Evolutionary conservation across 1,140 invertebrate species (phyloP), one percentile per base, ranked within the genome.

Genomic region (Tetragnatha versicolor): DNA sequence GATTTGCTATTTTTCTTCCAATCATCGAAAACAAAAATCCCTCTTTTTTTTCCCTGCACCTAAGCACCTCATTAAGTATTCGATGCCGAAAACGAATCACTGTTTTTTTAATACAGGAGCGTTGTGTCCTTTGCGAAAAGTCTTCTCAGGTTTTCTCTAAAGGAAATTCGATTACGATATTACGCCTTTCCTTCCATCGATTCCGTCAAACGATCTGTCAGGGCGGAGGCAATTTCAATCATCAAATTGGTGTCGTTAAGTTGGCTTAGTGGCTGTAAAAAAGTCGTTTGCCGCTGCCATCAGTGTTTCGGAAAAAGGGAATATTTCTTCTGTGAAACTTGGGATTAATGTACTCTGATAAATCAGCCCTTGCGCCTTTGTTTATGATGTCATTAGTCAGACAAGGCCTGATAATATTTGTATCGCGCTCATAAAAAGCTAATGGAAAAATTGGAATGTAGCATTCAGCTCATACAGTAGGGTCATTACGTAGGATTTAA

Each of bases 1-100:
- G 49, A 49, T 70, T 70, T 70, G 39, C 49, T 70, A 70, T 70
- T 70, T 70, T 70, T 70, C 68, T 53, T 55, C 22, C 27, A 70
- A 55, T 45, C 27, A 70, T 27, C 45, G 31, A 39, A 37, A 66
- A 66, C 27, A 66, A 63, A 66, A 31, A n/a, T n/a, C n/a, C n/a
- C n/a, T n/a, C 6, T 70, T 55, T 68, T 49, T 70, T 55, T 35
- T 55, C 22, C 35, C 49, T 37, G n/a, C 25, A 17, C 20, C 33
- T 70, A 70, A 70, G 47, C 55, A 55, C 49, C 68, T 70, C 68
- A 55, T 70, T 70, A 70, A 47, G 68, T 55, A 53, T 37, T 35
- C 49, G n/a, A 35, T 39, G 68, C 27, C 27, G 68, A 55, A 70
- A 70, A 70, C 39, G 31, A 55, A 51, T 37, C 55, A 22, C 1